phyloP scores from a whole-genome alignment of 2,797 vertebrate species.

The Loriculus beryllinus region DNA sequence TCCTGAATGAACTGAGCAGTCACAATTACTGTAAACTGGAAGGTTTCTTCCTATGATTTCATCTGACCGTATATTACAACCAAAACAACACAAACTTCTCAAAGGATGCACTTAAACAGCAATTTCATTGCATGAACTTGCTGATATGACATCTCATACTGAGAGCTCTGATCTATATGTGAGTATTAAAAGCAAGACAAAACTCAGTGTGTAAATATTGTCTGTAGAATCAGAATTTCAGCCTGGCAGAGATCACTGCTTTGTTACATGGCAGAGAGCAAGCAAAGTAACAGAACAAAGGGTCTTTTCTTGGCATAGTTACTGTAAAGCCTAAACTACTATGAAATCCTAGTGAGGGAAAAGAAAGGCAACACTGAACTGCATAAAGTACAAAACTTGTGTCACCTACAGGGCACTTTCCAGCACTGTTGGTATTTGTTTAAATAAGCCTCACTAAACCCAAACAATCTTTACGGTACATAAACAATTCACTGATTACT shows the following conservation, averaged over 20 bases:
- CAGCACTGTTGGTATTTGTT: not conserved
- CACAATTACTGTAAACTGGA: not conserved
- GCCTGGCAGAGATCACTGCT: not conserved
- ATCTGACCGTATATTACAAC: not conserved
- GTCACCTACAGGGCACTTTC: not conserved
- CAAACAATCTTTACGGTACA: not conserved
- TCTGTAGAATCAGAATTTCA: not conserved
- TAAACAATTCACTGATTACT: not conserved
- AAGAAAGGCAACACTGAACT: not conserved
- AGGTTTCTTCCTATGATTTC: not conserved
- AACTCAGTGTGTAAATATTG: not conserved
- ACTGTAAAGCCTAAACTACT: not conserved
- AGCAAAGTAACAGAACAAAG: not conserved
- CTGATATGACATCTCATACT: not conserved
- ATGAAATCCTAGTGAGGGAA: not conserved
- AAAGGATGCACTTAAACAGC: not conserved
- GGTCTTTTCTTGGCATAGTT: not conserved
- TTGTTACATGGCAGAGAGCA: not conserved
- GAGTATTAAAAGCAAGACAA: not conserved
- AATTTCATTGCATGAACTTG: not conserved
- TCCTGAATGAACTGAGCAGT: not conserved
- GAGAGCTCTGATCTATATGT: not conserved
- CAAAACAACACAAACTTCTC: not conserved
- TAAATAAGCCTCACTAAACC: not conserved
- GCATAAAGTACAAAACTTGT: not conserved